Percentiles rank a stretch among this genome's conserved stretches.
Evolutionary conservation across 2,113 vertebrate species (phyloP).

Genomic region (Motacilla alba): DNA sequence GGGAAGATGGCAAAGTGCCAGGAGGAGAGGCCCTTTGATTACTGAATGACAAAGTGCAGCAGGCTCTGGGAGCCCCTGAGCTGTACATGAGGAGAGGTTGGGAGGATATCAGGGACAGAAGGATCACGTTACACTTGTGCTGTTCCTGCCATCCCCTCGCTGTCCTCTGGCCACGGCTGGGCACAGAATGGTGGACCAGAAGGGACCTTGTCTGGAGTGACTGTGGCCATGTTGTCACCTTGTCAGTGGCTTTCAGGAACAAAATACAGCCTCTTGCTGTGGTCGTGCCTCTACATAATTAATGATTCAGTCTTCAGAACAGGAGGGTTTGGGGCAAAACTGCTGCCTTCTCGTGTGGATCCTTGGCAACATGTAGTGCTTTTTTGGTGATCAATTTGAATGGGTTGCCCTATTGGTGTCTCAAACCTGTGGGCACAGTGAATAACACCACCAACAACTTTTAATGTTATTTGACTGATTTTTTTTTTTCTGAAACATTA

Average conservation of each 20-base stretch:
- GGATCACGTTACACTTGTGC: rapidly evolving
- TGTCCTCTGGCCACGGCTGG: neutral
- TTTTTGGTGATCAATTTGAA: neutral
- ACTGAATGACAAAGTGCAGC: neutral
- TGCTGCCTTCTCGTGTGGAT: neutral
- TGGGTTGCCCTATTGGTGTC: neutral
- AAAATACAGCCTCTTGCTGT: neutral
- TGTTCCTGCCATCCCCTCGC: neutral
- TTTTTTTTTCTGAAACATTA: neutral
- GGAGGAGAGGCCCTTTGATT: neutral
- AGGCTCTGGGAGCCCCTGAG: neutral
- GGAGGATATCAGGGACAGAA: neutral
- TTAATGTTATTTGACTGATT: neutral
- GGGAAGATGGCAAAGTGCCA: neutral
- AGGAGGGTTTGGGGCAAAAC: neutral
- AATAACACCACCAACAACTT: neutral
- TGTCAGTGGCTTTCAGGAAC: rapidly evolving
- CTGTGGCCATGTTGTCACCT: rapidly evolving
- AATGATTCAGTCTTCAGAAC: neutral
- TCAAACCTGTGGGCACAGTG: neutral
- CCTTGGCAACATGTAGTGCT: neutral
- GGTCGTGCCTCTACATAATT: neutral
- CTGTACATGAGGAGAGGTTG: rapidly evolving
- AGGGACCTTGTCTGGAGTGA: neutral
- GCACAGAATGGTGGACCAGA: neutral